A percentile compares a stretch with the other conserved stretches of the same genome.
Conservation (phyloP, 2,888 invertebrate genomes). For the Cantharis flavilabris region DNA sequence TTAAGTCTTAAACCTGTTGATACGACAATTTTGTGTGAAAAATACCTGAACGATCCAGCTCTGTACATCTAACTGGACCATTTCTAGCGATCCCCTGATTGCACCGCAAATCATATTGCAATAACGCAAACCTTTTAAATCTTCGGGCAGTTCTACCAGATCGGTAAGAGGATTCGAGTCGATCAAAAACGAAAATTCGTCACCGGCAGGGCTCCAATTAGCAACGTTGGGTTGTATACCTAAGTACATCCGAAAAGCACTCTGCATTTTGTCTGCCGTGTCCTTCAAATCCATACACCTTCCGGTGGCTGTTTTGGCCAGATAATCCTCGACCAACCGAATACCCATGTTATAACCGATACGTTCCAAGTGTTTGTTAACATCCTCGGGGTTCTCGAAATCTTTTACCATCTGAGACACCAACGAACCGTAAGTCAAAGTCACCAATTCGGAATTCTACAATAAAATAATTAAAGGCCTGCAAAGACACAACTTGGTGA, state of each 20-base stretch:
- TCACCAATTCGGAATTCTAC: constrained; percentile 94
- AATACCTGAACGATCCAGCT: constrained; percentile 83
- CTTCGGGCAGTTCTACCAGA: constrained; percentile 93
- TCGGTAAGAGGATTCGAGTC: constrained; percentile 96
- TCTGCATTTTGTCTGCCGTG: constrained; percentile 93
- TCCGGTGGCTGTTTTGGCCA: constrained; percentile 87
- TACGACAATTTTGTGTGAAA: background rate
- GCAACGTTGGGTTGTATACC: constrained; percentile 92
- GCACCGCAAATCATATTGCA: constrained; percentile 91
- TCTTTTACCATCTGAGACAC: constrained; percentile 97
- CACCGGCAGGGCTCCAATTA: constrained; percentile 92
- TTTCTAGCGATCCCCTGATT: constrained; percentile 93
- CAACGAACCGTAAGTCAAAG: constrained; percentile 95
- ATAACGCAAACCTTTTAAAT: constrained; percentile 82
- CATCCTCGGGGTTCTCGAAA: constrained; percentile 95
- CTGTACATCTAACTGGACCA: constrained; percentile 96
- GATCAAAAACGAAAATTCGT: constrained; percentile 95
- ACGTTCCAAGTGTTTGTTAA: constrained; percentile 93
- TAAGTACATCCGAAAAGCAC: constrained; percentile 80
- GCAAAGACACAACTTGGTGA: background rate
- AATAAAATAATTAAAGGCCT: constrained; percentile 41
- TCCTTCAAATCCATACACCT: constrained; percentile 95
- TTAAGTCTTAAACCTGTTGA: constrained; percentile 3
- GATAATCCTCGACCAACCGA: constrained; percentile 94
- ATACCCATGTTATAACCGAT: constrained; percentile 99